Evolutionary conservation across 1,140 invertebrate genomes (phyloP), one percentile per base, ranked within the genome.

Genomic region (Doryteuthis pealeii): DNA sequence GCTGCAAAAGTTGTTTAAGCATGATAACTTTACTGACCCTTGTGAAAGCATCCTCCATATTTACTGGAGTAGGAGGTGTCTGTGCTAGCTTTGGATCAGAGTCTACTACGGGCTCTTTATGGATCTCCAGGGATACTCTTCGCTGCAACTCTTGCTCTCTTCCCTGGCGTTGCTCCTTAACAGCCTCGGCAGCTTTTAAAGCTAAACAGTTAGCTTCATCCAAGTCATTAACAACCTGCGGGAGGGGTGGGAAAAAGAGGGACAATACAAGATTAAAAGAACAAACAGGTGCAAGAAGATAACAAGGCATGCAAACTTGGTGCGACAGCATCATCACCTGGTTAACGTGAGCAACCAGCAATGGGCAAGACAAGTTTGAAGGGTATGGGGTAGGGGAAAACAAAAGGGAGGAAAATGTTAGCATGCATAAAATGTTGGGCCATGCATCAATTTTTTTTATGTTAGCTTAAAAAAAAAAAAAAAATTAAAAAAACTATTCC

Each of bases 151-250:
- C 73, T 14, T 69, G 49, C 43, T 82, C 79, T 71, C 81, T 45
- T 32, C 76, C 79, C 33, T 80, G 79, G 18, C 82, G 71, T 68
- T 83, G 81, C 72, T 83, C 82, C 58, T 78, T 77, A 26, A 81
- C 78, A 10, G 76, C 69, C 74, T 82, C 84, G 26, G 82, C 82
- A 26, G 83, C 82, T 74, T 80, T 79, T 31, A 85, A 58, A 65
- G 83, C 82, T 32, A 83, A 62, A 72, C 65, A 40, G 45, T 72
- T 76, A 58, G 71, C 75, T 15, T 77, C 78, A 15, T 79, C 78
- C 68, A 76, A 45, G 62, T 79, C 76, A 22, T 69, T 66, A 15
- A 40, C 30, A 32, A 33, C 72, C 72, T 74, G 62, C 68, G 22
- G 45, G 58, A 28, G 72, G 58, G 33, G 30, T 12, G 35, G 72